Conservation (phyloP, 2,888 invertebrate genomes). For the Corythucha ciliata region DNA sequence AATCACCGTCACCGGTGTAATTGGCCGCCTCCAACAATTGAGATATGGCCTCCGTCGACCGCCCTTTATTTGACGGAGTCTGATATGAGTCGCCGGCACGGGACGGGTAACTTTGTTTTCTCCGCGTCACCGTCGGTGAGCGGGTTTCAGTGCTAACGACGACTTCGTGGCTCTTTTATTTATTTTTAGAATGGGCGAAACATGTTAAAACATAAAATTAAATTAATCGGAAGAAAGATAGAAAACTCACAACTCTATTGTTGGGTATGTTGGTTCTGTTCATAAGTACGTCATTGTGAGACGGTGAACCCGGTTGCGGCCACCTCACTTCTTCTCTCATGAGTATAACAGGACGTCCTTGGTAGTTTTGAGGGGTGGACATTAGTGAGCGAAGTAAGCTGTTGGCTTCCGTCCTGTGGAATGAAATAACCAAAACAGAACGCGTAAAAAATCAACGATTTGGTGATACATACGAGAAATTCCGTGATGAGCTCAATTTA, state of each 20-base stretch:
- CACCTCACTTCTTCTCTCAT: slow-evolving; percentile 30
- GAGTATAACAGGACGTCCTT: slow-evolving; percentile 27
- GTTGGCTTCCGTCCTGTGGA: slow-evolving; percentile 58
- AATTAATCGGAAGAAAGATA: not conserved
- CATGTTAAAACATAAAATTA: not conserved
- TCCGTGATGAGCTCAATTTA: not conserved
- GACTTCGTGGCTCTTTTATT: slow-evolving; percentile 12
- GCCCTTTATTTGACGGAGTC: slow-evolving; percentile 16
- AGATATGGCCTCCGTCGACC: slow-evolving; percentile 27
- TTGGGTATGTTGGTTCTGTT: slow-evolving; percentile 26
- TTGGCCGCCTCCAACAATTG: slow-evolving; percentile 38
- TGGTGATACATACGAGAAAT: not conserved
- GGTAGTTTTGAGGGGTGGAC: slow-evolving; percentile 26
- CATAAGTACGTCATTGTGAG: slow-evolving; percentile 24
- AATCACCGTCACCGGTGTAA: slow-evolving; percentile 25
- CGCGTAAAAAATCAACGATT: not conserved
- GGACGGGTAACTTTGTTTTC: slow-evolving; percentile 74
- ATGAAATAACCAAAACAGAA: slow-evolving; percentile 12
- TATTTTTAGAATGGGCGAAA: too few relatives aligned
- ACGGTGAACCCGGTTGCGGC: slow-evolving; percentile 23
- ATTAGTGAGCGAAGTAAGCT: slow-evolving; percentile 66
- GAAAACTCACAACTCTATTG: slow-evolving; percentile 11
- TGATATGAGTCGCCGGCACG: slow-evolving; percentile 39
- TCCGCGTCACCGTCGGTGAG: slow-evolving; percentile 53
- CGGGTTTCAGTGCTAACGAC: slow-evolving; percentile 24